phyloP scores from a whole-genome alignment of 2,113 vertebrate species.

The Sinocyclocheilus anshuiensis region DNA sequence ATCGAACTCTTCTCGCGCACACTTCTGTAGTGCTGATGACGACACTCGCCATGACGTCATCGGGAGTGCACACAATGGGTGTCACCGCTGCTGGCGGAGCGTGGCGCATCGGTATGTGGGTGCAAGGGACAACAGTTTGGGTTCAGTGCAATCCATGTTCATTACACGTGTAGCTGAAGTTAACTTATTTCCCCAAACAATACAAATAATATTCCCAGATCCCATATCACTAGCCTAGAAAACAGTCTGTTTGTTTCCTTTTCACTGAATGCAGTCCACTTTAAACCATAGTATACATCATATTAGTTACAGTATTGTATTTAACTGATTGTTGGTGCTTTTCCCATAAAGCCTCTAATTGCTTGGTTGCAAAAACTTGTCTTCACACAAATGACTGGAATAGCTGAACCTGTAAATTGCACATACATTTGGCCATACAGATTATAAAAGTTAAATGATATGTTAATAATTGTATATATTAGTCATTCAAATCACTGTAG shows the following conservation, averaged over 20 bases:
- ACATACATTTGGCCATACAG: not conserved
- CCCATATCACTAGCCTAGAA: no score
- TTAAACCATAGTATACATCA: no score
- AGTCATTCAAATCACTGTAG: no score
- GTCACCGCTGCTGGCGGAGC: not conserved
- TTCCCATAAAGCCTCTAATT: no score
- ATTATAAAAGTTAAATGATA: no score
- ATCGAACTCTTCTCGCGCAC: not conserved
- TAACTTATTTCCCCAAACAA: no score
- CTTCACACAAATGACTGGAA: not conserved
- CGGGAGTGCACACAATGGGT: not conserved
- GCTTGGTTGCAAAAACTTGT: not conserved
- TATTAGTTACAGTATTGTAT: no score
- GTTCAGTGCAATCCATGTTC: not conserved
- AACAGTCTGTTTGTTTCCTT: no score
- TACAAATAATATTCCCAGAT: no score
- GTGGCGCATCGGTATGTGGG: not conserved
- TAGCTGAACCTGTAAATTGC: not conserved
- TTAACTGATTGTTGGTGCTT: no score
- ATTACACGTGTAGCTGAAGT: not conserved
- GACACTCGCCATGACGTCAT: not conserved
- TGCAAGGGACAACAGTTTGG: not conserved
- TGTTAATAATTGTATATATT: no score
- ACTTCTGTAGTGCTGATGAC: not conserved
- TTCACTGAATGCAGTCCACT: no score